These are phyloP conservation scores for Volucella zonaria DNA, from an alignment of 2,888 invertebrate species.

Conservation along the genomic window DNA sequence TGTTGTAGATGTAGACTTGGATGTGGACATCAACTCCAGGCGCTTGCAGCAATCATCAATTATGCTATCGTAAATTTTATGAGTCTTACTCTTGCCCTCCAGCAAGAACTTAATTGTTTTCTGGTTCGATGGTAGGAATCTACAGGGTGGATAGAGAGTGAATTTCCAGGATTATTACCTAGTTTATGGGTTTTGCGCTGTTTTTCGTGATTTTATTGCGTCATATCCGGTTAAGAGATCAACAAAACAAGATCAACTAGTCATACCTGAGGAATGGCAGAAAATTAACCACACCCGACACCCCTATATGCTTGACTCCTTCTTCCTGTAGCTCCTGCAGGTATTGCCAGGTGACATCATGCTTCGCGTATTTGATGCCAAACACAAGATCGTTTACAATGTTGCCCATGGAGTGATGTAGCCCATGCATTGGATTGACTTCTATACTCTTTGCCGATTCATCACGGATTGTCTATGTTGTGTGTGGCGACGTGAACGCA, in stretches of 20 bases:
- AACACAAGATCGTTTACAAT: slow-evolving; percentile 90
- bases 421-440: slow-evolving; percentile 79
- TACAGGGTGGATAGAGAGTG: slow-evolving; percentile 60
- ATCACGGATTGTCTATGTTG: slow-evolving; percentile 71
- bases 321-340: slow-evolving; percentile 91
- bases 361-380: slow-evolving; percentile 87
- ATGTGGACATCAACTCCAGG: slow-evolving; percentile 27
- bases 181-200: slow-evolving; percentile 40
- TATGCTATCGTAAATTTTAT: slow-evolving; percentile 87
- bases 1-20: too few species aligned
- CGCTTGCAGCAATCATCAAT: slow-evolving; percentile 84
- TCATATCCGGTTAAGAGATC: slow-evolving; percentile 49
- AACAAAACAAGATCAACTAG: neutral
- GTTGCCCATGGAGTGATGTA: slow-evolving; percentile 89
- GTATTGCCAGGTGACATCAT: slow-evolving; percentile 90
- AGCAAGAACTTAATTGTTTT: slow-evolving; percentile 87
- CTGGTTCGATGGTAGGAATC: slow-evolving; percentile 84
- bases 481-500: too few species aligned
- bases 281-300: slow-evolving; percentile 93
- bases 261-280: slow-evolving; percentile 89
- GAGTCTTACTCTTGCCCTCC: slow-evolving; percentile 89
- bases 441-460: slow-evolving; percentile 79
- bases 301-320: slow-evolving; percentile 91
- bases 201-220: slow-evolving; percentile 53
- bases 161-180: slow-evolving; percentile 27